A percentile compares a stretch with the other conserved stretches of the same genome.
These are phyloP conservation scores for Morone chrysops DNA, from an alignment of 2,113 vertebrate species.

Conservation along the genomic window DNA sequence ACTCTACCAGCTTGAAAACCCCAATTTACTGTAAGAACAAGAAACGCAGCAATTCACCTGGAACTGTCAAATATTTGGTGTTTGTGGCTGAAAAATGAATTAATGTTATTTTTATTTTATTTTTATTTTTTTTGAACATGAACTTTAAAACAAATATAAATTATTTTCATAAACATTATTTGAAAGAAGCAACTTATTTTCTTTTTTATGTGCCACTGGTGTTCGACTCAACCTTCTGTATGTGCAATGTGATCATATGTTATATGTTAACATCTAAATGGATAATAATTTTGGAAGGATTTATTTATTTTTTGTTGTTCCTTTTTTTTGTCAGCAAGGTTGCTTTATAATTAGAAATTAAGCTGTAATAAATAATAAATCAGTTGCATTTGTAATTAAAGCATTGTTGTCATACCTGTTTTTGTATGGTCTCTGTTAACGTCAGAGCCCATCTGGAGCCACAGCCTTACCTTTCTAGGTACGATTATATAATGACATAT, in stretches of 20 bases:
- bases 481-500: not conserved
- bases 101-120: not conserved
- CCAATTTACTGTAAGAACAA: not conserved
- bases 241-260: not conserved
- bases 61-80: not conserved
- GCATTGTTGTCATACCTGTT: not conserved
- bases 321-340: not conserved
- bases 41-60: not conserved
- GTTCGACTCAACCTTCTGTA: not conserved
- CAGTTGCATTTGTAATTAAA: not conserved
- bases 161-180: not conserved
- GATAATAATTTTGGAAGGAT: not conserved
- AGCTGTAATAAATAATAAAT: not conserved
- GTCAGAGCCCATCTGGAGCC: not conserved
- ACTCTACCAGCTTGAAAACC: too few relatives aligned
- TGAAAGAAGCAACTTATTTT: not conserved
- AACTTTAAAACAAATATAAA: not conserved
- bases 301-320: not conserved
- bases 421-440: not conserved
- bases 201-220: not conserved
- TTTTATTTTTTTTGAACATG: not conserved
- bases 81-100: not conserved
- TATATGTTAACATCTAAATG: not conserved
- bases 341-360: not conserved
- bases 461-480: not conserved